Base-by-base conservation (phyloP, 2,113 vertebrate genomes). In the Platichthys flesus region DNA sequence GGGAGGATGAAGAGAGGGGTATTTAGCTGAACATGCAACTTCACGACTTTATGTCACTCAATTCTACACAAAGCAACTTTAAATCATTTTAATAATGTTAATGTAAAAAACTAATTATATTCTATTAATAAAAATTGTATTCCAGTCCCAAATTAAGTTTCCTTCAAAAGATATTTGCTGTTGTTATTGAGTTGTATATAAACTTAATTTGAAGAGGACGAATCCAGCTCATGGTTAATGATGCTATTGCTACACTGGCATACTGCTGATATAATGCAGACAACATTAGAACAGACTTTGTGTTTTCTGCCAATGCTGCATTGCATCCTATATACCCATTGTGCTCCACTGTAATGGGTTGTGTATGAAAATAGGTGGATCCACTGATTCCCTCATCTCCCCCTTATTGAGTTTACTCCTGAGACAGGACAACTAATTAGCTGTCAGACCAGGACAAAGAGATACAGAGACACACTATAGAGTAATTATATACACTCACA, bases 341-440 rank as follows among this genome's bases (percentile, higher is more conserved):
- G n/a, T 78, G 65, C 61, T 74, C 0, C 63, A 26, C 40, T 23
- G 3, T 42, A 76, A 82, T 78, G 65, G 21, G 14, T 74, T 85
- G 79, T 81, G 82, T 74, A 85, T 85, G 81, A 84, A 91, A 90
- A 79, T 65, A 85, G 52, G 74, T 76, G 74, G 82, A 84, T 76
- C 51, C 67, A 81, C 81, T 78, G 55, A 85, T 84, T 88, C 71
- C 68, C 79, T 79, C 71, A 61, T 87, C 87, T 83, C 56, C 74
- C 80, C 73, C 67, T 67, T 62, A 84, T 67, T 88, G 81, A 86
- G 70, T 89, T 78, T 80, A 85, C 88, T 79, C 85, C 67, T 69
- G 78, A 83, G 88, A 89, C 75, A 69, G 76, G 78, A 82, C 65
- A 84, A 85, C 83, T 92, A 91, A 93, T 92, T 90, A 91, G 82